Evolutionary conservation across 2,797 vertebrate genomes (phyloP), one percentile per base, ranked within the genome.

Genomic region (Chanos chanos): DNA sequence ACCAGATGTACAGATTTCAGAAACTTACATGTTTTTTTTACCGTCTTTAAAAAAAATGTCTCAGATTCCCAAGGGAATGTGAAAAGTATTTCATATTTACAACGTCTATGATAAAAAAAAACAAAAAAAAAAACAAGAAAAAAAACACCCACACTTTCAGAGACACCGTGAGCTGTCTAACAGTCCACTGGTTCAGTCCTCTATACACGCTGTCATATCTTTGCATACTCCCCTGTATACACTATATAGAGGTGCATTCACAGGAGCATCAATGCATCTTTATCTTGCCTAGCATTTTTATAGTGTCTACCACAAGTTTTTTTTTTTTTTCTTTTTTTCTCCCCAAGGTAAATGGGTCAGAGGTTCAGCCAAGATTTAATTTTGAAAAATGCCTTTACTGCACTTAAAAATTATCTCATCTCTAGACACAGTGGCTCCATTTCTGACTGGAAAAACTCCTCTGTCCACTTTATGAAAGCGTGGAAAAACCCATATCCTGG

Each of bases 401-500:
- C 83, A 86, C 86, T 89, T 90, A 87, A 89, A 86, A 77, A 73
- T 82, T 81, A 71, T 77, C 56, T 40, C 66, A 73, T 86, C 83
- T 80, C 83, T 89, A 93, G 92, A 93, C 91, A 78, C 79, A 56
- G 81, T 55, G 91, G 83, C 90, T 91, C 92, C 92, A 77, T 85
- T 79, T 92, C 86, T 91, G 89, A 90, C 93, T 91, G 91, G 85
- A 89, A 89, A 87, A 90, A 87, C 78, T 88, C 80, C 80, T 89
- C 89, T 73, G 80, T 87, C 83, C 82, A 86, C 83, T 89, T 84
- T 74, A 81, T 89, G 73, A 87, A 90, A 92, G 88, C 88, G 89
- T 89, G 90, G 91, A 87, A 93, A 94, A 90, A 90, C 81, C 83
- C 89, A 92, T 94, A 94, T 94, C 90, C 92, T 92, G 89, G 79